phyloP scores from a whole-genome alignment of 2,797 vertebrate genomes.

The Garrulus glandarius region DNA sequence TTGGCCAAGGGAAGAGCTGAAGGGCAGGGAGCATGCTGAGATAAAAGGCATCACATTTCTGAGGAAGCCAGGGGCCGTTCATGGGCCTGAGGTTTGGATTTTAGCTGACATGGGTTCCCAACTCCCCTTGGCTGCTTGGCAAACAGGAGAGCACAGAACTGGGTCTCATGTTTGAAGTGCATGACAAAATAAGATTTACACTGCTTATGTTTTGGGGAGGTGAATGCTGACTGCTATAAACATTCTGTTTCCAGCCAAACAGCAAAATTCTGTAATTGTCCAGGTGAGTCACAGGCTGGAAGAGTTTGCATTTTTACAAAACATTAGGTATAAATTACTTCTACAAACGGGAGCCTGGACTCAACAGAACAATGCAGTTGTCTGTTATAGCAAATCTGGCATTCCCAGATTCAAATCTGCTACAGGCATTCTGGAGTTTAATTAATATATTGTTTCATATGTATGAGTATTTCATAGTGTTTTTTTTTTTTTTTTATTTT shows the following conservation, averaged over 20 bases:
- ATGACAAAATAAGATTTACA: not conserved
- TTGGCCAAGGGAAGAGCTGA: not conserved
- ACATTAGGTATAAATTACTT: not conserved
- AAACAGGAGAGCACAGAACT: not conserved
- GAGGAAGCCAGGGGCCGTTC: not conserved
- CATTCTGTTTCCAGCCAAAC: not conserved
- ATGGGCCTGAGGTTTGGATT: not conserved
- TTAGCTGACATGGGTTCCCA: not conserved
- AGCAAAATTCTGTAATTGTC: not conserved
- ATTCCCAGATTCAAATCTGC: not conserved
- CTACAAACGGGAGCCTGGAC: not conserved
- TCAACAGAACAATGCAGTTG: not conserved
- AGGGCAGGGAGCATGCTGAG: not conserved
- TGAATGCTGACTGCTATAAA: not conserved
- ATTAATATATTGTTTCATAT: constrained; percentile 57
- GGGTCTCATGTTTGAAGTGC: not conserved
- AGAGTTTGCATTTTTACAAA: not conserved
- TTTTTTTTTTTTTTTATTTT: not conserved
- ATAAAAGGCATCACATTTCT: not conserved
- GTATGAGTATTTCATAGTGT: not conserved
- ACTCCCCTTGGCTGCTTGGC: not conserved
- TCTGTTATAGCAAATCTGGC: constrained; percentile 26
- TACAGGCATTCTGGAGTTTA: constrained; percentile 44
- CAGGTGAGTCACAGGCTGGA: not conserved
- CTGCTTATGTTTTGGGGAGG: not conserved